Conservation (phyloP, 2,113 vertebrate species). For the Rhinopomastus cyanomelas region DNA sequence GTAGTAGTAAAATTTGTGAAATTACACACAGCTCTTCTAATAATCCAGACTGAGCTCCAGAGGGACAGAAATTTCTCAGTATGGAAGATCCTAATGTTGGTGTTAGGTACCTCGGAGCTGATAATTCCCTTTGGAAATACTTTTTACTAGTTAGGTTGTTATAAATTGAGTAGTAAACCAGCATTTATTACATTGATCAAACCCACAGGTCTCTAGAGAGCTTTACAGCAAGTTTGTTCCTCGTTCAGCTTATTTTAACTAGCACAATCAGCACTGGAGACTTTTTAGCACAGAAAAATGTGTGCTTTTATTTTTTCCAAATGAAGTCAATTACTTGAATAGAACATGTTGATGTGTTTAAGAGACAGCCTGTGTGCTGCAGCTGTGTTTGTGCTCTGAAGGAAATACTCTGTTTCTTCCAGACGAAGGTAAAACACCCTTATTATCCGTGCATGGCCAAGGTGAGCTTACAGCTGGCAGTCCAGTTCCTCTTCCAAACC, state of each 20-base stretch:
- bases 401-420: not conserved
- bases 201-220: not conserved
- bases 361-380: not conserved
- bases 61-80: not conserved
- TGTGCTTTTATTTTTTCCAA: not conserved
- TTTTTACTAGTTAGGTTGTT: not conserved
- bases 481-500: conserved; percentile 97
- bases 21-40: not conserved
- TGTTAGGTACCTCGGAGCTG: not conserved
- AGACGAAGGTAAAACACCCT: conserved; percentile 97
- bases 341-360: not conserved
- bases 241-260: not conserved
- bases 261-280: not conserved
- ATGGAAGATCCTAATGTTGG: not conserved
- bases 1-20: not conserved
- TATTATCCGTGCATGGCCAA: conserved; percentile 96
- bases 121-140: not conserved
- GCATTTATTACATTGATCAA: not conserved
- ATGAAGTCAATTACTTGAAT: not conserved
- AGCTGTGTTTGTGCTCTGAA: not conserved
- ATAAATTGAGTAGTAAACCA: not conserved
- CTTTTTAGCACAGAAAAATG: not conserved
- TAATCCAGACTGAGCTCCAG: not conserved
- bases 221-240: not conserved
- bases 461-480: conserved; percentile 91